Evolutionary conservation across 2,888 invertebrate genomes (phyloP).

Genomic region (Drosophila anomelani): DNA sequence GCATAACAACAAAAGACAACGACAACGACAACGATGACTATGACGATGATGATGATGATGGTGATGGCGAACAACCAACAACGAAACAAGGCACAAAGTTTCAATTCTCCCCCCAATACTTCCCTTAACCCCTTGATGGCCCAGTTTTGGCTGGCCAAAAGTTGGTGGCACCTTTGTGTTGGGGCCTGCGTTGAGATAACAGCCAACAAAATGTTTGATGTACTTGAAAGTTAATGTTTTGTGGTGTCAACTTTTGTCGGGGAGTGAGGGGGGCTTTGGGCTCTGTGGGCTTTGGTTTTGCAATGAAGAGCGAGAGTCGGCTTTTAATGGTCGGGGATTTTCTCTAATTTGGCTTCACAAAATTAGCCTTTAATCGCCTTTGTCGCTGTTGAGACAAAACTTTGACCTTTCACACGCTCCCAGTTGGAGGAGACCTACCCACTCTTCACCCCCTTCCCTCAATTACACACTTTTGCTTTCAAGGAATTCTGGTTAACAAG

Average conservation of each 20-base stretch:
- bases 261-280: background rate
- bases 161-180: conserved; percentile 76
- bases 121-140: conserved; percentile 27
- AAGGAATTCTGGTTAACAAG: conserved; percentile 39
- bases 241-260: conserved; percentile 59
- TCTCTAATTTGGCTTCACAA: conserved; percentile 58
- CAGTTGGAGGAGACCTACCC: background rate
- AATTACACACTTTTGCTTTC: conserved; percentile 75
- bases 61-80: conserved; percentile 48
- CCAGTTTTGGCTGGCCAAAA: conserved; percentile 52
- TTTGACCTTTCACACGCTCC: conserved; percentile 65
- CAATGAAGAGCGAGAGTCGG: conserved; percentile 39
- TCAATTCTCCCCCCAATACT: conserved; percentile 44
- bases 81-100: conserved; percentile 75
- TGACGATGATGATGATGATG: conserved; percentile 41
- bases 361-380: conserved; percentile 54
- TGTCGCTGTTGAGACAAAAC: conserved; percentile 29
- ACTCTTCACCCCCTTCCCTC: background rate
- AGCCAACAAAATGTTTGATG: conserved; percentile 78
- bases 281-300: conserved; percentile 36
- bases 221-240: conserved; percentile 72
- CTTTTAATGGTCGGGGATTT: conserved; percentile 57
- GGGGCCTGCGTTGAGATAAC: conserved; percentile 61
- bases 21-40: conserved; percentile 30
- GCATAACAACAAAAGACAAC: conserved; percentile 65